phyloP scores from a whole-genome alignment of 2,888 invertebrate genomes.

The Melieria picta region DNA sequence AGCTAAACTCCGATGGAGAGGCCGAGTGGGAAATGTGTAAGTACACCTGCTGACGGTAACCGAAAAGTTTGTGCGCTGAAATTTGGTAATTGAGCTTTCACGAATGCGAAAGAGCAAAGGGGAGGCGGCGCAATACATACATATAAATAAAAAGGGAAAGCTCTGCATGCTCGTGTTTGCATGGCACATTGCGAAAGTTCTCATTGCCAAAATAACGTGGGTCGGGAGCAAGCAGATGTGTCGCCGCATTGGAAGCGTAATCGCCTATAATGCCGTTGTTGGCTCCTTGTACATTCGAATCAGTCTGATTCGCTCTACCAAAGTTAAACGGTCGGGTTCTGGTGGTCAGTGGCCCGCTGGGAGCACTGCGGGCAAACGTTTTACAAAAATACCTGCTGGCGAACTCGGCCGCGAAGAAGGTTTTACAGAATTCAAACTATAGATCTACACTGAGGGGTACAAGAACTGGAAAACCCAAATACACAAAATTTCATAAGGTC shows the following conservation, averaged over 20 bases:
- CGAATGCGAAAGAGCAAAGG: no score
- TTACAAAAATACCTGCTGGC: neutral
- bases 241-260: conserved; percentile 1
- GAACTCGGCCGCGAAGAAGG: neutral
- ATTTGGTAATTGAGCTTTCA: no score
- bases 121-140: no score
- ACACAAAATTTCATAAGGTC: neutral
- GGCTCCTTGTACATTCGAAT: conserved; percentile 29
- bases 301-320: conserved; percentile 39
- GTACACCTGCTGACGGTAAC: no score
- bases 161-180: no score
- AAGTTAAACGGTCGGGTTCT: conserved; percentile 38
- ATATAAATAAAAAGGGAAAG: no score
- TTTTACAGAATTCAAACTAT: neutral
- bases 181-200: no score
- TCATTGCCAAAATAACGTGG: no score
- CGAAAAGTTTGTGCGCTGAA: no score
- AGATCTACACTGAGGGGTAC: conserved; percentile 8
- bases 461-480: conserved; percentile 9
- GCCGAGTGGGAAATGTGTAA: no score
- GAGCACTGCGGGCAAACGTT: conserved; percentile 25
- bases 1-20: no score
- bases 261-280: conserved; percentile 4
- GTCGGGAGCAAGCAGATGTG: neutral
- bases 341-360: conserved; percentile 37